Conservation (phyloP, 2,888 invertebrate species). For the Euzophera pinguis region DNA sequence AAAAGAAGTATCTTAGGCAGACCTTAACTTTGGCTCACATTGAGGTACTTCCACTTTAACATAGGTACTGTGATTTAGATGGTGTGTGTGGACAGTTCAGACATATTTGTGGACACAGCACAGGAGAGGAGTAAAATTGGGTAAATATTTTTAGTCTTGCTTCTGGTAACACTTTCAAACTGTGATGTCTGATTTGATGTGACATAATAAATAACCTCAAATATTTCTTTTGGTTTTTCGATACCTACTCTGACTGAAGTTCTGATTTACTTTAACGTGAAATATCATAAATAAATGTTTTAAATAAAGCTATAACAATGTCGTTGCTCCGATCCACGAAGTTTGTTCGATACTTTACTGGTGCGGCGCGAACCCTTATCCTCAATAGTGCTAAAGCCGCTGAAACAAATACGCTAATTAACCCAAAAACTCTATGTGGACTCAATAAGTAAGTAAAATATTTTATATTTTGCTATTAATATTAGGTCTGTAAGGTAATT, state of each 20-base stretch:
- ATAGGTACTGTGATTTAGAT: too few species aligned
- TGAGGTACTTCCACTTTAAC: too few species aligned
- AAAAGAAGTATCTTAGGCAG: too few species aligned
- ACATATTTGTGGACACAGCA: too few species aligned
- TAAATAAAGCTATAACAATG: slow-evolving; percentile 59
- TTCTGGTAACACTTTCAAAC: too few species aligned
- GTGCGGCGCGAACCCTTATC: slow-evolving; percentile 84
- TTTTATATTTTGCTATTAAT: neutral
- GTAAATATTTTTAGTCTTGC: too few species aligned
- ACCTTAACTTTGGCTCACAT: too few species aligned
- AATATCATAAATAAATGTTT: slow-evolving; percentile 26
- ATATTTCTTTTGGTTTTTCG: neutral
- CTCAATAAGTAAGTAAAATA: slow-evolving; percentile 56
- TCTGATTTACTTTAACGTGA: neutral
- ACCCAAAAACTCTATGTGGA: slow-evolving; percentile 56
- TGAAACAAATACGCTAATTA: slow-evolving; percentile 77
- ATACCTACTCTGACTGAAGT: neutral
- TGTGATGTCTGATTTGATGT: too few species aligned
- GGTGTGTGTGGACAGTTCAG: too few species aligned
- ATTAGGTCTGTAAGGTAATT: too few species aligned
- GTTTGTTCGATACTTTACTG: slow-evolving; percentile 86
- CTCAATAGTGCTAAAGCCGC: slow-evolving; percentile 83
- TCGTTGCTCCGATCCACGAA: slow-evolving; percentile 86
- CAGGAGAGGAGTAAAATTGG: too few species aligned
- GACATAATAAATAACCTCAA: slow-evolving; percentile 11